Conservation (phyloP, 2,797 vertebrate species). For the Muscicapa comitata region DNA sequence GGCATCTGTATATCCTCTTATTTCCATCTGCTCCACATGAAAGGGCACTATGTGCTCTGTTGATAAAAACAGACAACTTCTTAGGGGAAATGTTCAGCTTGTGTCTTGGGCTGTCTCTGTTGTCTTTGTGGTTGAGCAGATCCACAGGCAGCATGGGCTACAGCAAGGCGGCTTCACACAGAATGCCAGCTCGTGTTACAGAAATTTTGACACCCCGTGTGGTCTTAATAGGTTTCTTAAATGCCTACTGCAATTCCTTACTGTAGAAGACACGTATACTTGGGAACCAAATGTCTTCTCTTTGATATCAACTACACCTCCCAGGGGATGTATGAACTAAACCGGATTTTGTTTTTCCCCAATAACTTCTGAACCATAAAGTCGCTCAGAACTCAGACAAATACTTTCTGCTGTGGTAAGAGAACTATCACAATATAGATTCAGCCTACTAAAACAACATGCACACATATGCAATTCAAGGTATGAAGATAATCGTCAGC, state of each 20-base stretch:
- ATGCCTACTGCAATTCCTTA: slow-evolving; percentile 1
- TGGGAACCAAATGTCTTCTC: slow-evolving; percentile 25
- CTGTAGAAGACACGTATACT: not conserved
- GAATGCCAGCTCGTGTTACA: slow-evolving; percentile 35
- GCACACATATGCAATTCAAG: not conserved
- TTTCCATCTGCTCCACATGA: slow-evolving; percentile 61
- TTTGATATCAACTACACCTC: slow-evolving; percentile 1
- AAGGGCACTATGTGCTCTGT: not conserved
- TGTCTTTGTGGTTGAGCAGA: slow-evolving; percentile 61
- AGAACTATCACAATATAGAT: not conserved
- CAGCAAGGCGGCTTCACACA: not conserved
- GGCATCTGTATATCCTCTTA: slow-evolving; percentile 17
- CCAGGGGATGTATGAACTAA: not conserved
- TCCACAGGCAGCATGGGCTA: slow-evolving; percentile 51
- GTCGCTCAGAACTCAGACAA: not conserved
- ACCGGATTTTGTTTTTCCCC: not conserved
- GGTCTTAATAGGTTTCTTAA: slow-evolving; percentile 50
- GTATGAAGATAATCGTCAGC: not conserved
- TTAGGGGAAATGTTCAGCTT: slow-evolving; percentile 60
- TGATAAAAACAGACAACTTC: slow-evolving; percentile 56
- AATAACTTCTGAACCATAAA: not conserved
- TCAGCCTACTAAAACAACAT: not conserved
- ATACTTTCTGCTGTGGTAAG: not conserved
- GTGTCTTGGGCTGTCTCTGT: slow-evolving; percentile 51
- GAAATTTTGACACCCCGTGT: slow-evolving; percentile 39